Evolutionary conservation across 2,797 vertebrate species (phyloP).

Genomic region (Megaceryle alcyon): DNA sequence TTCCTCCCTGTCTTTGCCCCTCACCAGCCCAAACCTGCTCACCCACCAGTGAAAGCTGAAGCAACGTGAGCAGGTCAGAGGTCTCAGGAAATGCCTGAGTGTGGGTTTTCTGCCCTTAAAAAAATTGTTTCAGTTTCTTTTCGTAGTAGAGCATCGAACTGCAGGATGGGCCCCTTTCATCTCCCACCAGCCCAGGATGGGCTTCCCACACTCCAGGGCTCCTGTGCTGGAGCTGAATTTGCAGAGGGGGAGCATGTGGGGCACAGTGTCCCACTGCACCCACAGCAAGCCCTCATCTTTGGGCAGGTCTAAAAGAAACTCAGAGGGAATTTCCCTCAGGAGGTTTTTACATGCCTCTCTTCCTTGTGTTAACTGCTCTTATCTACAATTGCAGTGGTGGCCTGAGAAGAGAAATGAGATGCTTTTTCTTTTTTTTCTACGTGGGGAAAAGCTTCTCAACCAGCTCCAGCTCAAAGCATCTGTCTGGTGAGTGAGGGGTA

Average conservation of each 20-base stretch:
- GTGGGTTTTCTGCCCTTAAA: not conserved
- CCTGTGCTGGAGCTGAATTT: fast-evolving
- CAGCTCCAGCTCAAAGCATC: not conserved
- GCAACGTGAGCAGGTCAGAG: fast-evolving
- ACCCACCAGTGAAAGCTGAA: not conserved
- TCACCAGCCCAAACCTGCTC: not conserved
- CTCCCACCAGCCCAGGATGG: not conserved
- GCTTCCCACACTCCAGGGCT: not conserved
- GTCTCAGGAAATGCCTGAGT: fast-evolving
- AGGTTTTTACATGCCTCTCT: slow-evolving; percentile 13
- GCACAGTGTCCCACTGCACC: not conserved
- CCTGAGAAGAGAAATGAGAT: not conserved
- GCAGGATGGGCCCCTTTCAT: not conserved
- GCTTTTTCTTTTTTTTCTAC: fast-evolving
- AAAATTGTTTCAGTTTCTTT: not conserved
- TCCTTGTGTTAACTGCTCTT: slow-evolving; percentile 25
- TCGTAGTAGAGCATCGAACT: fast-evolving
- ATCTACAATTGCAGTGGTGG: not conserved
- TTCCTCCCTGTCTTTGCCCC: not conserved
- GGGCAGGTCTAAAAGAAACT: not conserved
- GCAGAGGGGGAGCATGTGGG: not conserved
- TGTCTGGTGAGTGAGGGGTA: not conserved
- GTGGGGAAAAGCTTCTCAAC: not conserved
- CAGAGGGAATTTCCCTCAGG: slow-evolving; percentile 35
- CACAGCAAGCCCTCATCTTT: not conserved